These are phyloP conservation scores for Pempheris klunzingeri DNA, from an alignment of 2,797 vertebrate genomes.

Conservation along the genomic window DNA sequence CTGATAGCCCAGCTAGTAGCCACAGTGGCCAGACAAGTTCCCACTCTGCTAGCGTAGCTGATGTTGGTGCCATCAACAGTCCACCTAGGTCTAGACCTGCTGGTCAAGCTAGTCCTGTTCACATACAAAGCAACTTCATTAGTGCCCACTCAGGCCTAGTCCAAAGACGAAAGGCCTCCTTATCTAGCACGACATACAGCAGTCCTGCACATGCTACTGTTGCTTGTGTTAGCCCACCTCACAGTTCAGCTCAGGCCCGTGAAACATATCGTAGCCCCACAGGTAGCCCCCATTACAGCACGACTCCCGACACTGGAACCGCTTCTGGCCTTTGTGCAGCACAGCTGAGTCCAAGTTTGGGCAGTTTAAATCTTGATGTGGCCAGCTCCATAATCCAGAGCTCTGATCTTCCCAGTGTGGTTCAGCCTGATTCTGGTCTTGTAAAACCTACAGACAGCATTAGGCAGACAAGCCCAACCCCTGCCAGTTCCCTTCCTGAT, in stretches of 20 bases:
- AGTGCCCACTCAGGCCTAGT: slow-evolving; percentile 35
- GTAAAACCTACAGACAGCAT: slow-evolving; percentile 12
- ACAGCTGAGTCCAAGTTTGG: slow-evolving; percentile 19
- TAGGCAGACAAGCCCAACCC: background rate
- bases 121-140: slow-evolving; percentile 33
- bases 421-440: slow-evolving; percentile 5
- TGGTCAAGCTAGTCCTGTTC: slow-evolving; percentile 69
- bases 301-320: slow-evolving; percentile 29
- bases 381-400: slow-evolving; percentile 8
- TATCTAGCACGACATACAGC: slow-evolving; percentile 19
- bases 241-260: slow-evolving; percentile 45
- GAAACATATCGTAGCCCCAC: background rate
- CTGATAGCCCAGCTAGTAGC: slow-evolving; percentile 28
- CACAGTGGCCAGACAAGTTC: slow-evolving; percentile 23
- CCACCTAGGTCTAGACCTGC: slow-evolving; percentile 64
- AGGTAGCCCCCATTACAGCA: slow-evolving; percentile 7
- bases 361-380: slow-evolving; percentile 15
- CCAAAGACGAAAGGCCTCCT: slow-evolving; percentile 39
- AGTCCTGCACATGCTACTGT: slow-evolving; percentile 46
- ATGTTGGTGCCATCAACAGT: slow-evolving; percentile 34
- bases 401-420: background rate
- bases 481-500: slow-evolving; percentile 10
- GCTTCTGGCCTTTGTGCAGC: slow-evolving; percentile 17
- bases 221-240: slow-evolving; percentile 38
- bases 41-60: background rate